Base-by-base conservation (phyloP, 1,140 invertebrate genomes). In the Drosophila repleta region DNA sequence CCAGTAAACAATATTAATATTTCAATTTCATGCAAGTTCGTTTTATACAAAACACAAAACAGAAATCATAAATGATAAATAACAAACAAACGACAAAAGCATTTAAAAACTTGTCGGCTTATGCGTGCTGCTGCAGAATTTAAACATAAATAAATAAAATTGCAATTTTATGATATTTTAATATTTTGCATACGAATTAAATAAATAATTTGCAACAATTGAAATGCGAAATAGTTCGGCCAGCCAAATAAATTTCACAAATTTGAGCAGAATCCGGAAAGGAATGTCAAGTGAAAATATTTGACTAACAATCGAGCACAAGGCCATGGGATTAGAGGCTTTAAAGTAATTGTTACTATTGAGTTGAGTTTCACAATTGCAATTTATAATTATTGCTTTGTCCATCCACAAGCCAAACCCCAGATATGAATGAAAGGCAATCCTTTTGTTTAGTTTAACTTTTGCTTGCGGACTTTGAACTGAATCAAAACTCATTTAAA, bases 1-100 rank as follows among this genome's bases (percentile, higher is more conserved):
- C 10, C 15, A 35, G 2, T 29, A 51, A 24, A 55, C 53, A 6
- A 53, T 41, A 61, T 43, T 20, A 55, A 49, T 60, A 57, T 55
- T 61, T 55, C 24, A 51, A 70, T 70, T 64, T 70, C 21, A 60
- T 71, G 35, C 35, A 17, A 32, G 35, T 43, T 63, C 24, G 60
- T 13, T 51, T 20, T 13, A 37, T n/a, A 49, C 43, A 41, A 63
- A 70, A 70, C 20, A 49, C 43, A 41, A 63, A 70, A 70, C 20
- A 49, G 29, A 21, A 60, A 58, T 51, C 18, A 62, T 17, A 51
- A 49, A 37, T 37, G 32, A 51, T 15, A 60, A 49, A 48, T 29
- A 13, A 32, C 45, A 41, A 51, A 32, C 48, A 52, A 52, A 18
- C 4, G 18, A 46, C 29, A 65, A 57, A 20, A 56, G 15, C 39